phyloP scores from a whole-genome alignment of 2,113 vertebrate genomes.

The Melanostigma gelatinosum region DNA sequence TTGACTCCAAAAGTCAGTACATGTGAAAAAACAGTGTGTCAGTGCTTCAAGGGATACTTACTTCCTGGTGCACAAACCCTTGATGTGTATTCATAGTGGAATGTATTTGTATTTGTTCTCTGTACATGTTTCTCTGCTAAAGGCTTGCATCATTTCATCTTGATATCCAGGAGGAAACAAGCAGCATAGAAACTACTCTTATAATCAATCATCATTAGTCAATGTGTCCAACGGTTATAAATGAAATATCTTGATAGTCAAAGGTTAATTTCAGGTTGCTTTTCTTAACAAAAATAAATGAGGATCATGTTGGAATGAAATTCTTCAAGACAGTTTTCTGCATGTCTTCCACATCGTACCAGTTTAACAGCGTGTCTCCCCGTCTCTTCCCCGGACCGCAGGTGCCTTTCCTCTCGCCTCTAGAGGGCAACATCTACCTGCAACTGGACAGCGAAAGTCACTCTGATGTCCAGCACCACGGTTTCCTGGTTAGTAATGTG shows the following conservation, averaged over 20 bases:
- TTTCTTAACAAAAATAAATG: background rate
- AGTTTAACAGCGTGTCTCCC: background rate
- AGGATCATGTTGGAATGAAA: slow-evolving; percentile 7
- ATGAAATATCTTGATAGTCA: background rate
- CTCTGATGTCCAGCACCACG: slow-evolving; percentile 79
- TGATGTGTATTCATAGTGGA: background rate
- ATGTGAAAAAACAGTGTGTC: background rate
- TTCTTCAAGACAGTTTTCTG: background rate
- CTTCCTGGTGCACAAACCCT: background rate
- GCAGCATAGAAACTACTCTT: background rate
- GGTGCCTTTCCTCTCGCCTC: slow-evolving; percentile 87
- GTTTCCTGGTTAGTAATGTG: slow-evolving; percentile 82
- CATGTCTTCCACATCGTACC: background rate
- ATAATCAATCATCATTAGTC: background rate
- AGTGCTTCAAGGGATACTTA: background rate
- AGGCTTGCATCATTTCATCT: background rate
- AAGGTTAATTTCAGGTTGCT: background rate
- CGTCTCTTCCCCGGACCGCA: slow-evolving; percentile 30
- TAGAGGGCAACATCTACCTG: slow-evolving; percentile 86
- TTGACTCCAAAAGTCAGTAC: background rate
- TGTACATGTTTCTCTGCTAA: background rate
- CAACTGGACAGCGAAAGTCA: slow-evolving; percentile 78
- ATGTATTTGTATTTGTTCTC: background rate
- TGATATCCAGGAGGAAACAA: background rate
- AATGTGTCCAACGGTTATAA: background rate